Conservation (phyloP, 64 coral and sea anemone genomes). For the Cladopsammia gracilis region DNA sequence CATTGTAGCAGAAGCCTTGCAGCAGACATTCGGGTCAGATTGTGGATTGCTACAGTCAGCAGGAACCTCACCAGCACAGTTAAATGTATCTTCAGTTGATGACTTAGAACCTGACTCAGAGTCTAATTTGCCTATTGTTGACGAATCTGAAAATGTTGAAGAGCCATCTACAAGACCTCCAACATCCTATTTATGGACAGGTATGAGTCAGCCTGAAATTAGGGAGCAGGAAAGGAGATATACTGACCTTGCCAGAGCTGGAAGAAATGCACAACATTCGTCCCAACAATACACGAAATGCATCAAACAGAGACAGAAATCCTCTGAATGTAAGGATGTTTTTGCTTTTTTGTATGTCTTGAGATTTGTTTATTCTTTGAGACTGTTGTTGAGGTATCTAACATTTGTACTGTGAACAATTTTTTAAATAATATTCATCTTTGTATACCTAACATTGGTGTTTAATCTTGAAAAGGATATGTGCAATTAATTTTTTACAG, state of each 20-base stretch:
- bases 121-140: too few relatives aligned
- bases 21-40: background rate
- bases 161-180: background rate
- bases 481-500: too few relatives aligned
- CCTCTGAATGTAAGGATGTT: background rate
- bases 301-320: background rate
- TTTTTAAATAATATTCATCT: too few relatives aligned
- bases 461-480: too few relatives aligned
- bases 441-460: too few relatives aligned
- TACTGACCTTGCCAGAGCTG: background rate
- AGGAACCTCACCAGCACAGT: too few relatives aligned
- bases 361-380: too few relatives aligned
- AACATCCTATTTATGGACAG: background rate
- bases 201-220: background rate
- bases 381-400: too few relatives aligned
- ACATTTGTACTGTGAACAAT: too few relatives aligned
- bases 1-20: background rate
- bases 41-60: too few relatives aligned
- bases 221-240: background rate
- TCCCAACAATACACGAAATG: background rate
- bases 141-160: background rate
- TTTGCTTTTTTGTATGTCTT: background rate
- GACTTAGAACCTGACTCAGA: too few relatives aligned
- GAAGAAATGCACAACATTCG: background rate
- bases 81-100: too few relatives aligned